A percentile compares a stretch with the other conserved stretches of the same genome.
Evolutionary conservation across 2,113 vertebrate genomes (phyloP).

Genomic region (Caretta caretta): DNA sequence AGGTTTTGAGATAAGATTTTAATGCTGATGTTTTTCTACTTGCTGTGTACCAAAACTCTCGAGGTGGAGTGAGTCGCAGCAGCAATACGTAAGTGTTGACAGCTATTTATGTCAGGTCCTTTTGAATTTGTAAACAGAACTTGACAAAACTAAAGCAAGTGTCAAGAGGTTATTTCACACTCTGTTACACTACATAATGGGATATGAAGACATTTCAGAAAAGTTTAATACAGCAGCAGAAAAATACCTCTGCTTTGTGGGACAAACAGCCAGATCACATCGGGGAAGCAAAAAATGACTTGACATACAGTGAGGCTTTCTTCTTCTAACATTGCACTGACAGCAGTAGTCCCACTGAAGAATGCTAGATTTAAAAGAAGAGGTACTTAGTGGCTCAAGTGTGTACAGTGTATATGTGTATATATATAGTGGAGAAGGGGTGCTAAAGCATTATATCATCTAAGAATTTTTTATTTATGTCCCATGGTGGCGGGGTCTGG

Average conservation of each 20-base stretch:
- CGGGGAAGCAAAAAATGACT: neutral
- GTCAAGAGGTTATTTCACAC: constrained; percentile 66
- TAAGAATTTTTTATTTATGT: neutral
- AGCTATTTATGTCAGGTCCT: constrained; percentile 68
- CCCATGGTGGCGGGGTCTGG: accelerated
- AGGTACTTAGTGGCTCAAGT: neutral
- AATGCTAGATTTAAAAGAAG: neutral
- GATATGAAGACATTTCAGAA: constrained; percentile 53
- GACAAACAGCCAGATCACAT: neutral
- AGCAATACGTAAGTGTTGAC: constrained; percentile 70
- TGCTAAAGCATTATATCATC: neutral
- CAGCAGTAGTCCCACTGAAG: accelerated
- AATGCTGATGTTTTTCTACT: constrained; percentile 39
- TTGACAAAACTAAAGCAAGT: constrained; percentile 72
- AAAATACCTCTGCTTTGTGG: neutral
- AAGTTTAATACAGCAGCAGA: constrained; percentile 39
- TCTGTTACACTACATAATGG: constrained; percentile 45
- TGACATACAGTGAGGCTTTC: neutral
- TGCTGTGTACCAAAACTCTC: constrained; percentile 41
- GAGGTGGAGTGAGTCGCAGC: constrained; percentile 55
- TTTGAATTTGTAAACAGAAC: constrained; percentile 74
- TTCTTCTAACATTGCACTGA: neutral
- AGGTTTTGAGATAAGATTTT: constrained; percentile 52
- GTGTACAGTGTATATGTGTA: accelerated
- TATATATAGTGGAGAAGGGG: neutral